Evolutionary conservation across 2,888 invertebrate genomes (phyloP).

Genomic region (Cheilosia urbana): DNA sequence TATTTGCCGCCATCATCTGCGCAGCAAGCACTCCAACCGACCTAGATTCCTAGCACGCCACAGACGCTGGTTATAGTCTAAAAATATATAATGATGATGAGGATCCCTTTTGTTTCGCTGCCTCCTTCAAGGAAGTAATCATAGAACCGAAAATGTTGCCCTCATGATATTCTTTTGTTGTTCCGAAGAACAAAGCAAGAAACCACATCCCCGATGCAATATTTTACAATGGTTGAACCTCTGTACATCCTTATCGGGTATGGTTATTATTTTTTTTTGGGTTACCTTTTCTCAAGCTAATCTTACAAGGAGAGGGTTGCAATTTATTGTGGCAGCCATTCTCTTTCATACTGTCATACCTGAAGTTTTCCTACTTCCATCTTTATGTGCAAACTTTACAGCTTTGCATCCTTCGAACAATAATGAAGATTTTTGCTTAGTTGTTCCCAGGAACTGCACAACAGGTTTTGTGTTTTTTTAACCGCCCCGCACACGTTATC

Average conservation of each 20-base stretch:
- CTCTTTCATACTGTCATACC: slow-evolving; percentile 45
- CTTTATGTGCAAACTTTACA: slow-evolving; percentile 40
- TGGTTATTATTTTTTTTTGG: not conserved
- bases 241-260: slow-evolving; percentile 12
- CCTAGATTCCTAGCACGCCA: not conserved
- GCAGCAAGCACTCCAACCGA: slow-evolving; percentile 16
- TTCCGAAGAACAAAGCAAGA: not conserved
- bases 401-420: slow-evolving; percentile 17
- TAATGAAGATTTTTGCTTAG: slow-evolving; percentile 6
- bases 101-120: slow-evolving; percentile 36
- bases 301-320: slow-evolving; percentile 25
- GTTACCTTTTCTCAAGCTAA: slow-evolving; percentile 23
- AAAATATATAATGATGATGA: slow-evolving; percentile 48
- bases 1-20: slow-evolving; percentile 55
- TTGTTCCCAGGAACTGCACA: not conserved
- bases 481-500: not conserved
- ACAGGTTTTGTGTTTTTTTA: not conserved
- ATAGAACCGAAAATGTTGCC: slow-evolving; percentile 21
- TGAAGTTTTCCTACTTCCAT: slow-evolving; percentile 37
- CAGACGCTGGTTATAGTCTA: slow-evolving; percentile 35
- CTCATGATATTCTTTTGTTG: not conserved
- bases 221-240: slow-evolving; percentile 22
- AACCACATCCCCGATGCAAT: slow-evolving; percentile 24
- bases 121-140: slow-evolving; percentile 7
- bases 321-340: slow-evolving; percentile 49